Evolutionary conservation across 2,797 vertebrate genomes (phyloP).

Genomic region (Acipenser ruthenus): DNA sequence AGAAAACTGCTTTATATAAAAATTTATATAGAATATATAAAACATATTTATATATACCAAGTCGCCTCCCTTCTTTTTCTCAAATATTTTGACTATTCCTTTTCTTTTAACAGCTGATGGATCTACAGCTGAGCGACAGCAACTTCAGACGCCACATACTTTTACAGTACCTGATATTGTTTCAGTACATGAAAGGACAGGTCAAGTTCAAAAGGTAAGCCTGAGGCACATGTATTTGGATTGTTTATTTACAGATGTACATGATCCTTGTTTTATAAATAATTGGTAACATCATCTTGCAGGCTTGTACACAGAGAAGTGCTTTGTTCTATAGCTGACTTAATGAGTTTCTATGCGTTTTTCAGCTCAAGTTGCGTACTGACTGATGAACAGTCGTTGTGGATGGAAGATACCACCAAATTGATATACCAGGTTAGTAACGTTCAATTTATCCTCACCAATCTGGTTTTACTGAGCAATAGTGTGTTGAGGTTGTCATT

Average conservation of each 20-base stretch:
- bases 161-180: conserved; percentile 93
- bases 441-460: neutral
- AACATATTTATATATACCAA: neutral
- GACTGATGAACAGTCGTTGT: conserved; percentile 86
- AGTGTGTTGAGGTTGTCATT: too few species aligned
- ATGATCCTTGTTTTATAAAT: too few species aligned
- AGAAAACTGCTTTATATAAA: too few species aligned
- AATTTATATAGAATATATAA: neutral
- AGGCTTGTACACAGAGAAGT: too few species aligned
- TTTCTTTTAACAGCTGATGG: conserved; percentile 78
- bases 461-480: too few species aligned
- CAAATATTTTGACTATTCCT: neutral
- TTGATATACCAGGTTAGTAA: conserved; percentile 86
- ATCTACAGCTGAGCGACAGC: conserved; percentile 93
- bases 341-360: neutral
- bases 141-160: conserved; percentile 95
- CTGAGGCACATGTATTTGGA: neutral
- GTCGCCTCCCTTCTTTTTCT: neutral
- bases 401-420: conserved; percentile 97
- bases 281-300: too few species aligned
- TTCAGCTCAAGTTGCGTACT: conserved; percentile 82
- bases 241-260: too few species aligned
- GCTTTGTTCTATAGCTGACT: too few species aligned
- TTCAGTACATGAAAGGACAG: conserved; percentile 94
- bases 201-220: conserved; percentile 97